These are phyloP conservation scores for Papilio dardanus DNA, from an alignment of 1,140 invertebrate species.

Conservation along the genomic window DNA sequence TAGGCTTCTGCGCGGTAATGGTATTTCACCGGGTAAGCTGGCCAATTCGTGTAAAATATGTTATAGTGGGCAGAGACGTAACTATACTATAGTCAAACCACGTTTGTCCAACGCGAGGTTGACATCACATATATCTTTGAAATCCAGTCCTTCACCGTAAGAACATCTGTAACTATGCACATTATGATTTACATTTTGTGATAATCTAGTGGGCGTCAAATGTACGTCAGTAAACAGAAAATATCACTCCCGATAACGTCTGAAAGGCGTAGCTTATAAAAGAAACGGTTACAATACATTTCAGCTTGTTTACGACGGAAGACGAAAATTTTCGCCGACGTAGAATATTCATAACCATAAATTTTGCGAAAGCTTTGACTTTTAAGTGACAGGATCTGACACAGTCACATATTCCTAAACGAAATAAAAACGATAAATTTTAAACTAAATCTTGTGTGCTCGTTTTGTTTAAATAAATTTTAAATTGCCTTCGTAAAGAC, in stretches of 20 bases:
- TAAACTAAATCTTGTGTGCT: neutral
- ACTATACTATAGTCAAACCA: no score
- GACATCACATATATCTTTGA: neutral
- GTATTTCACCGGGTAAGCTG: no score
- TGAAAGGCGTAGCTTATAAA: neutral
- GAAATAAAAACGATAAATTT: neutral
- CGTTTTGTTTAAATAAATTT: neutral
- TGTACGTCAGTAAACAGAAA: neutral
- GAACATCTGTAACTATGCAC: neutral
- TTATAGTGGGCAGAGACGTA: no score
- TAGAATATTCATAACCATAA: slow-evolving; percentile 3
- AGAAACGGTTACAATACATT: neutral
- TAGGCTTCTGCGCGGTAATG: no score
- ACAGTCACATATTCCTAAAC: neutral
- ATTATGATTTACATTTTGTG: neutral
- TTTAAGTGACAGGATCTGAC: neutral
- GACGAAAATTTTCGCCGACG: slow-evolving; percentile 6
- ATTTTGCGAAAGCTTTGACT: neutral
- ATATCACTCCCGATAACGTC: neutral
- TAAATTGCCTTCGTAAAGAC: no score
- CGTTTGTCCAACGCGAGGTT: no score
- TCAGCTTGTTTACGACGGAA: slow-evolving; percentile 3
- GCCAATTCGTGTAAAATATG: no score
- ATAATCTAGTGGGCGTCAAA: neutral
- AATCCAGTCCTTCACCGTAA: no score